Base-by-base conservation (phyloP, 2,113 vertebrate genomes). In the Rhinolophus ferrumequinum region DNA sequence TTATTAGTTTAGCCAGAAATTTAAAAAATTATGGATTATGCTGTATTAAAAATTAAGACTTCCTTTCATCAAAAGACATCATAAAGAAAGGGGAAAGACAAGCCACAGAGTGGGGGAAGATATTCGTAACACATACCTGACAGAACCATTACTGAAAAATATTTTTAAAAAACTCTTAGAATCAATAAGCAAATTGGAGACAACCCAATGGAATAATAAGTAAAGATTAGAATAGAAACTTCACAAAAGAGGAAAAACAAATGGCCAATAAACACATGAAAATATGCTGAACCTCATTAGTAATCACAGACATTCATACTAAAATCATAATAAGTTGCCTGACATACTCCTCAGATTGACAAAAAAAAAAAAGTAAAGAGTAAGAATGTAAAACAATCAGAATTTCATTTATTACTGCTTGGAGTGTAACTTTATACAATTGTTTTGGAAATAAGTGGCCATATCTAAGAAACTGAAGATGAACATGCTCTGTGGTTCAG, bases 231-330 rank as follows among this genome's bases (percentile, higher is more conserved):
- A 82, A 28, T n/a, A 72, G 54, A 80, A 77, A 72, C 26, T 72
- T 79, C 30, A 81, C 21, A 58, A 24, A 85, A 58, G 41, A 44
- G 28, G 19, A 95, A 77, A 47, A 66, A 89, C 14, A 70, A 66
- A 52, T 72, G 58, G 4, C 33, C 66, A 60, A 56, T 89, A 80
- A 85, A 83, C 19, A 47, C 52, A 90, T 50, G 60, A 88, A 95
- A 64, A 66, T 50, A 77, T 41, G 26, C 66, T 67, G 35, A 87
- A 47, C 21, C 44, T 85, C 66, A 85, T n/a, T 66, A 95, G 22
- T 19, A 73, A 89, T 44, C 66, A 93, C 83, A 47, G 21, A 16
- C 73, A 93, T 90, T 95, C 33, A 67, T 73, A 58, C 73, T 73
- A 85, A 89, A 80, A 80, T 33, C 10, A 64, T 12, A 70, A 16